Evolutionary conservation across 2,113 vertebrate genomes (phyloP), one percentile per base, ranked within the genome.

Genomic region (Fulica atra): DNA sequence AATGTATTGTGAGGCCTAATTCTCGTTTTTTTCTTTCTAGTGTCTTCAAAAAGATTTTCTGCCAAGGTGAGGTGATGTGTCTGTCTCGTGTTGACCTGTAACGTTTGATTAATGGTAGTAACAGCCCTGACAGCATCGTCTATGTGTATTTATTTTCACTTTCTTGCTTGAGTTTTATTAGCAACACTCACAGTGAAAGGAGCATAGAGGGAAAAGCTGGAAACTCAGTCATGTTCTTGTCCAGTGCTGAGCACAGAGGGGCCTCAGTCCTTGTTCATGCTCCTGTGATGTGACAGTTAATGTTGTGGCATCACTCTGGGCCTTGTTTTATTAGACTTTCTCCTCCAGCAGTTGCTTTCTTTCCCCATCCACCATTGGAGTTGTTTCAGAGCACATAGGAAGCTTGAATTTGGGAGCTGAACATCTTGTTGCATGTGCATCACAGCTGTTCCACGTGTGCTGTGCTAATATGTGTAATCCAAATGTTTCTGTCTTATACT

Each of bases 41-140:
- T 99, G 97, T 99, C 99, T 95, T 99, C 99, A 79, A 99, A 98
- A 78, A 98, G 98, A 97, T 99, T 99, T 97, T 99, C 99, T 89
- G 99, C 99, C 91, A 99, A 99, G 99, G 99, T 99, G 96, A 99
- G 99, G 70, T 31, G 61, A 29, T 56, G 35, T 89, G 51, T 57
- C 7, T 25, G 54, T 68, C 51, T 93, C 72, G 61, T 56, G 31
- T 71, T 77, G 59, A 46, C 85, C 54, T 72, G 25, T 74, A 77
- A 21, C 29, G 87, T 74, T 97, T 88, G 85, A 80, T 79, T 72
- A 21, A 74, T 71, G 78, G 86, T 26, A 69, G 54, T n/a, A 51
- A 87, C 28, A 81, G 59, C 69, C 74, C 72, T 63, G 40, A 57
- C 59, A 71, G 42, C 61, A 42, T 18, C 42, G 70, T 77, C 28